These are phyloP conservation scores for Scaptodrosophila latifasciaeformis DNA, from an alignment of 2,888 invertebrate species.

Conservation along the genomic window DNA sequence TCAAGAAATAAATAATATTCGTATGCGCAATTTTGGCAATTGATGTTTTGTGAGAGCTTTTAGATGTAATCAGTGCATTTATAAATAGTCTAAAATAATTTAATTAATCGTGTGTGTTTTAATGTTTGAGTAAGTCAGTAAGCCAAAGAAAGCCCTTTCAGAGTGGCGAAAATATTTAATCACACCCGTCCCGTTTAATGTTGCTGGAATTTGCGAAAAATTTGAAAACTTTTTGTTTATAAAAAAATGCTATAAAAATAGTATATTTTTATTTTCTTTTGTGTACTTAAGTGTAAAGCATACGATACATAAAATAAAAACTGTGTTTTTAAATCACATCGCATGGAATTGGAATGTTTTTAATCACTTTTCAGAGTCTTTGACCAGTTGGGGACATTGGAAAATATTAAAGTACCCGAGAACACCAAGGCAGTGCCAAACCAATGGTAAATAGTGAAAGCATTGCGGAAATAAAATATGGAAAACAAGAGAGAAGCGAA, in stretches of 20 bases:
- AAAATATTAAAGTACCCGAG: slow-evolving; percentile 91
- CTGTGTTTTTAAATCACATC: slow-evolving; percentile 23
- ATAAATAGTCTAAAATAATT: slow-evolving; percentile 33
- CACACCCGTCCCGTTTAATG: slow-evolving; percentile 17
- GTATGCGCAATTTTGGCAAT: neutral
- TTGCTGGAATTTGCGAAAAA: slow-evolving; percentile 17
- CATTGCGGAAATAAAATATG: slow-evolving; percentile 91
- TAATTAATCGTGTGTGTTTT: slow-evolving; percentile 21
- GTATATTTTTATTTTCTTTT: slow-evolving; percentile 47
- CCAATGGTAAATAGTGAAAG: slow-evolving; percentile 93
- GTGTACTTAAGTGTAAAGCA: slow-evolving; percentile 56
- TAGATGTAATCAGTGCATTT: slow-evolving; percentile 39
- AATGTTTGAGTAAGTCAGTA: slow-evolving; percentile 19
- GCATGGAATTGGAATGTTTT: neutral
- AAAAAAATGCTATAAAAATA: slow-evolving; percentile 26
- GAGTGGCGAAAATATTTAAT: slow-evolving; percentile 10
- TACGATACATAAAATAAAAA: slow-evolving; percentile 41
- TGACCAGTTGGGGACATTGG: slow-evolving; percentile 77
- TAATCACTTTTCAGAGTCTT: slow-evolving; percentile 36
- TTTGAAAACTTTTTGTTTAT: slow-evolving; percentile 21
- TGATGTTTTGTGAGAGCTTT: neutral
- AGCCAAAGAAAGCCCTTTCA: slow-evolving; percentile 35
- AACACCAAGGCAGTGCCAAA: slow-evolving; percentile 91
- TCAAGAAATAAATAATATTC: neutral
- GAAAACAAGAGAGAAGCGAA: slow-evolving; percentile 96